These are phyloP conservation scores for Heliconius aoede DNA, from an alignment of 2,888 invertebrate species.

Conservation along the genomic window DNA sequence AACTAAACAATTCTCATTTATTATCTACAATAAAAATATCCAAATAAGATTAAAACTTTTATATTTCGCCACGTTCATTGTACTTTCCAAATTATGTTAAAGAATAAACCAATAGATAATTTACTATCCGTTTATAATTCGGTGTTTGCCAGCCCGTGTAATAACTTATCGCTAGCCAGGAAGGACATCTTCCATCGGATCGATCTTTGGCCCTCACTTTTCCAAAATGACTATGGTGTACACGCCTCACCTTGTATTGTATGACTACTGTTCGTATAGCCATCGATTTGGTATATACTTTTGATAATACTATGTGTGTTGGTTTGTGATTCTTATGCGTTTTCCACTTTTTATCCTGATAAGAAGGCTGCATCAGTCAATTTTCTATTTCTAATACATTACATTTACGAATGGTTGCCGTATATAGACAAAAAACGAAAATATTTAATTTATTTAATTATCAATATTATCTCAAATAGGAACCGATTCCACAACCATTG, in stretches of 20 bases:
- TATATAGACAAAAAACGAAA: no score
- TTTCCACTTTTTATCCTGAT: no score
- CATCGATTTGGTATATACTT: neutral
- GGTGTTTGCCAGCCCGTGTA: constrained; percentile 66
- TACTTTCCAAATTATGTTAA: neutral
- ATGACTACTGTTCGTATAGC: constrained; percentile 55
- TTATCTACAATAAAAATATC: no score
- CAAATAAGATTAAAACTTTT: no score
- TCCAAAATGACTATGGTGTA: constrained; percentile 78
- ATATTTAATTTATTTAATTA: no score
- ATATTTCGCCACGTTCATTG: neutral
- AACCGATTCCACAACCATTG: no score
- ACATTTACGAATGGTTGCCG: neutral
- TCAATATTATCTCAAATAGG: no score
- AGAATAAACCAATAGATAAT: neutral
- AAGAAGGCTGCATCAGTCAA: neutral
- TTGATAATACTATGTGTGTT: neutral
- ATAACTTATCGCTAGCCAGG: constrained; percentile 71
- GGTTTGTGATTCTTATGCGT: neutral
- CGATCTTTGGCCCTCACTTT: constrained; percentile 73
- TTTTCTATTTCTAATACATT: neutral
- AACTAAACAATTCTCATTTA: no score
- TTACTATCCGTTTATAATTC: constrained; percentile 32
- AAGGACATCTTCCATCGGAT: constrained; percentile 69
- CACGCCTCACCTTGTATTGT: constrained; percentile 55